phyloP scores from a whole-genome alignment of 1,140 invertebrate genomes.

The Nilaparvata lugens region DNA sequence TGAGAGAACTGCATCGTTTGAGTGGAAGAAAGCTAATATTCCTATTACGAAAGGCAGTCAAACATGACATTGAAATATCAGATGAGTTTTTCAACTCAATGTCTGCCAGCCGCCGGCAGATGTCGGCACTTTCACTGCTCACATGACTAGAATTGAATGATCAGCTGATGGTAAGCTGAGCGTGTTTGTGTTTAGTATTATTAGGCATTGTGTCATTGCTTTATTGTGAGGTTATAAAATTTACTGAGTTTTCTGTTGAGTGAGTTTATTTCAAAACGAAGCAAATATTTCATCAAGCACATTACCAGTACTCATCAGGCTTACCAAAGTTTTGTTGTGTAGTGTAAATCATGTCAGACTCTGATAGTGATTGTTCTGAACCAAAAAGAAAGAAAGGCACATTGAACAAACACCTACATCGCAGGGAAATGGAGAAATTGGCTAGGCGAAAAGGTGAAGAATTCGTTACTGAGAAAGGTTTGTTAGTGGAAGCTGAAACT shows the following conservation, averaged over 20 bases:
- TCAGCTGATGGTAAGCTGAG: not conserved
- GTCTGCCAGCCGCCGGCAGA: no score
- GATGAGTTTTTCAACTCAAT: not conserved
- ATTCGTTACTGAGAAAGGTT: no score
- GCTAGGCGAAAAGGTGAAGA: not conserved
- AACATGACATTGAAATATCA: not conserved
- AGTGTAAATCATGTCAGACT: not conserved
- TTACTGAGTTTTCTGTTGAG: no score
- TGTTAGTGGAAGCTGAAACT: not conserved
- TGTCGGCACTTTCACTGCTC: no score
- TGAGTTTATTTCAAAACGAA: no score
- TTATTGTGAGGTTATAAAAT: no score
- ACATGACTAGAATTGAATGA: not conserved
- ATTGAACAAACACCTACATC: not conserved
- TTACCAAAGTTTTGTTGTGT: not conserved
- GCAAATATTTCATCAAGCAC: no score
- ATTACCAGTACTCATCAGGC: not conserved
- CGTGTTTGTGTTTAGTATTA: not conserved
- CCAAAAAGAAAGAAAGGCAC: not conserved
- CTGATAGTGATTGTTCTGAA: no score
- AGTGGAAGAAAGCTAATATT: not conserved
- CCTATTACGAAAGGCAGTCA: no score
- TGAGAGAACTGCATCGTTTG: not conserved
- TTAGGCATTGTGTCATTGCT: not conserved
- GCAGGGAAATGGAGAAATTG: not conserved